Percentiles rank a stretch among this genome's conserved stretches.
Evolutionary conservation across 2,113 vertebrate species (phyloP).

Genomic region (Tenrec ecaudatus): DNA sequence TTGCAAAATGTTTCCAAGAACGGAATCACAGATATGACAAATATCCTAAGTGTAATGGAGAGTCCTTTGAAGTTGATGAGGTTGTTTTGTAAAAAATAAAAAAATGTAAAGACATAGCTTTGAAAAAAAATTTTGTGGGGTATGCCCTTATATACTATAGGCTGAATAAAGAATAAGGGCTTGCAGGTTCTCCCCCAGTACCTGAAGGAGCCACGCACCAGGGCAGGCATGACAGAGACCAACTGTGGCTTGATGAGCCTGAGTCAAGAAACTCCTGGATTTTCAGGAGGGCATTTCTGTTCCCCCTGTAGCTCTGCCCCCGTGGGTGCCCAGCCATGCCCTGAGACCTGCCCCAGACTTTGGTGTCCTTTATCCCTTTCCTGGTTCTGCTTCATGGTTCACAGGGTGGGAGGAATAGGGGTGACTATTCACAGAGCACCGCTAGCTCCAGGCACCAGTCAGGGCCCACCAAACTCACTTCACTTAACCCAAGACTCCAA

Average conservation of each 20-base stretch:
- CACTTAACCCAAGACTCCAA: neutral
- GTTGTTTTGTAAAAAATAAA: too few species aligned
- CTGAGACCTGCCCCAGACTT: neutral
- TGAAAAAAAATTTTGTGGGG: too few species aligned
- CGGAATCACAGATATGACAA: too few species aligned
- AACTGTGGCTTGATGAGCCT: too few species aligned
- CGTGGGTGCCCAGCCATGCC: too few species aligned
- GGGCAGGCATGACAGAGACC: neutral
- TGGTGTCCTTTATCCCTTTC: neutral
- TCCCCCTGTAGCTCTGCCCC: neutral
- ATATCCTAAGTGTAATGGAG: too few species aligned
- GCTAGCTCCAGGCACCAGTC: too few species aligned
- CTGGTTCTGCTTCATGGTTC: neutral
- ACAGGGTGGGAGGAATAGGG: neutral
- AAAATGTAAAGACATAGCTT: too few species aligned
- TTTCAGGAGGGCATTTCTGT: neutral
- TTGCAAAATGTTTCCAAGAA: too few species aligned
- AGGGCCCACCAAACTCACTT: neutral
- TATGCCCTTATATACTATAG: too few species aligned
- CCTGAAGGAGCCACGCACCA: fast-evolving
- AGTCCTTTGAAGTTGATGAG: too few species aligned
- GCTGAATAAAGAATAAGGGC: neutral
- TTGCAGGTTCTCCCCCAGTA: fast-evolving
- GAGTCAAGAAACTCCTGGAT: too few species aligned
- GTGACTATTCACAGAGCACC: neutral